Evolutionary conservation across 2,888 invertebrate genomes (phyloP), one percentile per base, ranked within the genome.

Genomic region (Candidula unifasciata): DNA sequence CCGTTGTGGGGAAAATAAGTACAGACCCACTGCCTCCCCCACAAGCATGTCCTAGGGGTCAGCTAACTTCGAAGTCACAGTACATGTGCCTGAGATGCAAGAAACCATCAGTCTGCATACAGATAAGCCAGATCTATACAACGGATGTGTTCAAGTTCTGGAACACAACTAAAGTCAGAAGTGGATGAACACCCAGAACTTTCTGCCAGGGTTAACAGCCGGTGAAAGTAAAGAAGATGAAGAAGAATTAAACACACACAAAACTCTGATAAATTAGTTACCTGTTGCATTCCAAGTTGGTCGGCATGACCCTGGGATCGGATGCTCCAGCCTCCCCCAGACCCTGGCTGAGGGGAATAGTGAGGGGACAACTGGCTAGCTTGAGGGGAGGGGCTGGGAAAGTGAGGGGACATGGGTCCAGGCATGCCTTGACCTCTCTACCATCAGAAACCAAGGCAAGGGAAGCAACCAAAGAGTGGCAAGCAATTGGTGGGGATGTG

Each of bases 371-470:
- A 85, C 87, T 91, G 92, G 13, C 90, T 87, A 84, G 33, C 88
- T 82, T 80, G 89, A 87, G 33, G 88, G 87, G n/a, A 88, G 86
- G 44, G 85, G 86, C 86, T 89, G 85, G 88, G 87, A 81, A 89
- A 90, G 64, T 89, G 87, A 8, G 92, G 92, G 0, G 92, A 92
- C 91, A 93, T 91, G 1, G 93, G 92, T 37, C 91, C 92, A 5
- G 93, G 92, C 74, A 92, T 88, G 57, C 84, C 87, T 84, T 92
- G 91, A 87, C 92, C 92, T 64, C 92, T 88, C 92, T 93, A 69
- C 24, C 76, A 77, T 16, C 33, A 52, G 35, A 82, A 82, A 77
- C 44, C 69, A 80, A 54, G 69, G 60, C 5, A 44, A 44, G 76
- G 82, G 66, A 66, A 44, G 76, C 66, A 64, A 82, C 52, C 68